Evolutionary conservation across 2,888 invertebrate species (phyloP), one percentile per base, ranked within the genome.

Genomic region (Luperina nickerlii): DNA sequence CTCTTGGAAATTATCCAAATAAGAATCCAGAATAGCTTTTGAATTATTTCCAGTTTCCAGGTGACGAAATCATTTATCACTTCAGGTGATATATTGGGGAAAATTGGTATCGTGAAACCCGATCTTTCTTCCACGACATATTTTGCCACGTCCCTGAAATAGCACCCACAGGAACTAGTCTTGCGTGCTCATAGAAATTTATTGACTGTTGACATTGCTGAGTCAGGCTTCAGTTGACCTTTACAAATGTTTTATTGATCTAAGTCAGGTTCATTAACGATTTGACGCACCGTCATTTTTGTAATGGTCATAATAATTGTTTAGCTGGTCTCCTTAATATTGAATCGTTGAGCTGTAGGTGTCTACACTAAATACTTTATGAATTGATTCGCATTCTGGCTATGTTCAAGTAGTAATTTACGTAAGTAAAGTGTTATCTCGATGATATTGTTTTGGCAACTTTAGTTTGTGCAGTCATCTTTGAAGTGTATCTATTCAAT

Each of bases 181-280:
- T 82, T 76, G 81, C 81, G 83, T 83, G 87, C 67, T 78, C 51
- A 79, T 70, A 78, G 76, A 82, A 78, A 86, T 71, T 86, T 77
- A 86, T 71, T 86, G 78, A 73, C 72, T 74, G 78, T 78, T 80
- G 81, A 78, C 79, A 79, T 82, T 79, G 76, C 72, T 83, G 78
- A 83, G 85, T 88, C 88, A 87, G 87, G 85, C 82, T 82, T 85
- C 72, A 70, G 78, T 83, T 86, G 85, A 87, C 88, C 87, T 90
- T 87, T 82, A 83, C 71, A 63, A 84, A 79, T 79, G 81, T 84
- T 88, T 82, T 89, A 88, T 90, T 87, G 88, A 88, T 89, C 86
- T 84, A 76, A 76, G 57, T 70, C 74, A 32, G 79, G 77, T 76
- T 77, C 86, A 81, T 88, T 81, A 85, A 76, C 74, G 68, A 87